phyloP scores from a whole-genome alignment of 1,140 invertebrate species.

The Leptinotarsa undecemlineata region DNA sequence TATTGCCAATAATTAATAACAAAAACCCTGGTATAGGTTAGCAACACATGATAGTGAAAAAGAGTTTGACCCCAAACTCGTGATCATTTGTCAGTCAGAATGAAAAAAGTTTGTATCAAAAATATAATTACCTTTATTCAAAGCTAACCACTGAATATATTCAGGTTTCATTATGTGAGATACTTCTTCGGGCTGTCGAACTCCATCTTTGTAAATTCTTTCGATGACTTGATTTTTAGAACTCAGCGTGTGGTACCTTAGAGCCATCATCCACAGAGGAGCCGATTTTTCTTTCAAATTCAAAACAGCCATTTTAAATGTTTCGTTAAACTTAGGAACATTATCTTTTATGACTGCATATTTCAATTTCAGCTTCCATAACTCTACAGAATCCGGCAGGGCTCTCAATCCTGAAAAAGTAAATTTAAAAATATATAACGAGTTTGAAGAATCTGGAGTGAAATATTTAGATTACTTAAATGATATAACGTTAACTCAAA shows the following conservation, averaged over 20 bases:
- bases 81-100: no score
- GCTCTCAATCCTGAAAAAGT: slow-evolving; percentile 10
- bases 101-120: no score
- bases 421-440: no score
- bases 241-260: slow-evolving; percentile 36
- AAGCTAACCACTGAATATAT: slow-evolving; percentile 42
- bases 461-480: no score
- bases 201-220: slow-evolving; percentile 34
- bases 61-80: no score
- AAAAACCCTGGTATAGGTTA: no score
- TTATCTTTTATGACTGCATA: slow-evolving; percentile 35
- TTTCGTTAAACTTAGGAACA: slow-evolving; percentile 29
- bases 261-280: slow-evolving; percentile 39
- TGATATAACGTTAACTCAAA: no score
- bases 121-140: slow-evolving; percentile 30
- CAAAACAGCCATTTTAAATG: slow-evolving; percentile 35
- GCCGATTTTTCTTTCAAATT: slow-evolving; percentile 36
- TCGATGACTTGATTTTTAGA: slow-evolving; percentile 31
- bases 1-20: no score
- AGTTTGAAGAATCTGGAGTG: no score
- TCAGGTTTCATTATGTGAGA: slow-evolving; percentile 38
- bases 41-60: no score
- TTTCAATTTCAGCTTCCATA: slow-evolving; percentile 39
- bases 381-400: slow-evolving; percentile 36
- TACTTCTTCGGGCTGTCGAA: slow-evolving; percentile 38